These are phyloP conservation scores for Salpingus planirostris DNA, from an alignment of 2,888 invertebrate genomes.

Conservation along the genomic window DNA sequence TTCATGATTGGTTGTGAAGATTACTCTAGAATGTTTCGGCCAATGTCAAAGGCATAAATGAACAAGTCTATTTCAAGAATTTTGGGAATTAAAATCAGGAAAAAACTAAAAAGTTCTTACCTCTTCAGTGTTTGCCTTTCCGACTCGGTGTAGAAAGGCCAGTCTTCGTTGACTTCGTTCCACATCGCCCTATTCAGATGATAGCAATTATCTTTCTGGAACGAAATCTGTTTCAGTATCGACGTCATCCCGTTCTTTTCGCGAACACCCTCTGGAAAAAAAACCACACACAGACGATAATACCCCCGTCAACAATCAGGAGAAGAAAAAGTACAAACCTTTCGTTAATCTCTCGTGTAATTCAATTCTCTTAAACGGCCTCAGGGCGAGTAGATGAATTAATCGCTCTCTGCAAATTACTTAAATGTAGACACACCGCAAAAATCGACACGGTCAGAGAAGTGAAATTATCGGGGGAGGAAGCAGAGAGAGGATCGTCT, in stretches of 20 bases:
- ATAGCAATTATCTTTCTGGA: conserved; percentile 81
- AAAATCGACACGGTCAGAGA: conserved; percentile 1
- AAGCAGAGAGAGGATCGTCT: conserved; percentile 1
- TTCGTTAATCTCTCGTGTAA: conserved; percentile 69
- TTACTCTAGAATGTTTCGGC: too few relatives aligned
- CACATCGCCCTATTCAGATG: conserved; percentile 79
- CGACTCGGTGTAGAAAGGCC: conserved; percentile 89
- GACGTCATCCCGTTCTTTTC: conserved; percentile 69
- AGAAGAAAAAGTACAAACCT: conserved; percentile 49
- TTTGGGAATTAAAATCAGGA: too few relatives aligned
- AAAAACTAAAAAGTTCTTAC: too few relatives aligned
- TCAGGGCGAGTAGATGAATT: conserved; percentile 86
- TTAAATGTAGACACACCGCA: conserved; percentile 4
- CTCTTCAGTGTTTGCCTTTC: conserved; percentile 82
- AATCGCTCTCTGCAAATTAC: conserved; percentile 59
- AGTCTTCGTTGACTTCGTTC: conserved; percentile 89
- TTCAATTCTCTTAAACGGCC: conserved; percentile 91
- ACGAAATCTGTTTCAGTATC: conserved; percentile 72
- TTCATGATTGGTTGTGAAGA: too few relatives aligned
- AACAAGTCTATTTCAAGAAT: too few relatives aligned
- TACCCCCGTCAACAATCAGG: too few relatives aligned
- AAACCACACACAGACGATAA: not conserved
- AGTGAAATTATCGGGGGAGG: not conserved
- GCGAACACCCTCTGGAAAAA: conserved; percentile 71
- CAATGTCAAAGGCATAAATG: too few relatives aligned